Evolutionary conservation across 2,113 vertebrate genomes (phyloP).

Genomic region (Hypocryptadius cinnamomeus): DNA sequence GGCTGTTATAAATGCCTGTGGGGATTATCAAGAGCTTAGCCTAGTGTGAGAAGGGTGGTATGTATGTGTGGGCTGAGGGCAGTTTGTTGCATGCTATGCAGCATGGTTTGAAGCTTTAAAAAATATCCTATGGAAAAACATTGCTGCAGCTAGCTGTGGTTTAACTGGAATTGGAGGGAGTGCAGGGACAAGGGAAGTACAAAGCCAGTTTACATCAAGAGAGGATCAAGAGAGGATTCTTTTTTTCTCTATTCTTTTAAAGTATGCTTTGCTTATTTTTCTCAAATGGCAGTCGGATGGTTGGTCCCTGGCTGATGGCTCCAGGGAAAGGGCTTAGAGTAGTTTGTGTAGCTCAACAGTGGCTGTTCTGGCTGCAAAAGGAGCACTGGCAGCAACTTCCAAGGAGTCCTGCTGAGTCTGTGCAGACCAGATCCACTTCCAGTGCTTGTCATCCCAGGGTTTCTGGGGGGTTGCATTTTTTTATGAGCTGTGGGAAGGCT

Average conservation of each 20-base stretch:
- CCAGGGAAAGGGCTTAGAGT: neutral
- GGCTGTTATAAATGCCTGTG: neutral
- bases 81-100: neutral
- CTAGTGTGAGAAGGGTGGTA: neutral
- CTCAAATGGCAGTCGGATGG: neutral
- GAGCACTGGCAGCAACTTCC: conserved; percentile 46
- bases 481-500: neutral
- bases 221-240: neutral
- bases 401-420: conserved; percentile 50
- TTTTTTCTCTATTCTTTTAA: conserved; percentile 1
- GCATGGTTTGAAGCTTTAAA: neutral
- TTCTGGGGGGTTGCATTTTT: neutral
- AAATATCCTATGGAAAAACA: neutral
- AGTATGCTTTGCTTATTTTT: conserved; percentile 31
- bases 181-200: neutral
- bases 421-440: conserved; percentile 26
- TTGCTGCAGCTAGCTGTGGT: neutral
- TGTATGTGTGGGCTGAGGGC: neutral
- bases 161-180: neutral
- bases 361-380: conserved; percentile 49
- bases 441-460: neutral
- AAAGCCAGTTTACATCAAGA: neutral
- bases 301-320: conserved; percentile 11
- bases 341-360: conserved; percentile 35
- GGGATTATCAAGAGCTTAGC: neutral